Evolutionary conservation across 2,797 vertebrate genomes (phyloP).

Genomic region (Ceyx erithaca): DNA sequence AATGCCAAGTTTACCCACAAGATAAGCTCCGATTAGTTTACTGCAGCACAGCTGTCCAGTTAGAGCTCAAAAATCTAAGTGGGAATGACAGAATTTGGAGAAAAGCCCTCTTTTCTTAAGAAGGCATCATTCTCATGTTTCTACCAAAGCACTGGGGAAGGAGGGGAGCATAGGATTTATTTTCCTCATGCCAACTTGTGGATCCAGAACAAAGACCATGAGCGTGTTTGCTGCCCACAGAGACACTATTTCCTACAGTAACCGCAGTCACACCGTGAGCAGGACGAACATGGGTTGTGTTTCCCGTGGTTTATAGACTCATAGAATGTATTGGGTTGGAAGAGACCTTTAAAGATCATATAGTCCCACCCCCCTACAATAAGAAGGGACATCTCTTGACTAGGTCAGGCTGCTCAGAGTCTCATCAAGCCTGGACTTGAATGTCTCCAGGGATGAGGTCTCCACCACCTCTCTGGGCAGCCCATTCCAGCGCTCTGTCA

Average conservation of each 20-base stretch:
- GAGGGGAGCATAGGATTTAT: background rate
- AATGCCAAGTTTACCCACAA: background rate
- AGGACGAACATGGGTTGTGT: background rate
- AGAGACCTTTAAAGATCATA: background rate
- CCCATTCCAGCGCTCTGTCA: background rate
- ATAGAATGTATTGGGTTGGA: background rate
- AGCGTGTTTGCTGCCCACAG: background rate
- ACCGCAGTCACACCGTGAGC: rapidly evolving
- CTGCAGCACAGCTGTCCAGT: background rate
- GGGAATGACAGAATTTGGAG: background rate
- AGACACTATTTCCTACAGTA: background rate
- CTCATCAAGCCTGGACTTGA: background rate
- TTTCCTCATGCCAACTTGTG: background rate
- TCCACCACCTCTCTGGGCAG: background rate
- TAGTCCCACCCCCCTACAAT: background rate
- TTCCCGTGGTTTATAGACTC: background rate
- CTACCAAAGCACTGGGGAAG: background rate
- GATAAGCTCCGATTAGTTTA: background rate
- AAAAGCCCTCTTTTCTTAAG: background rate
- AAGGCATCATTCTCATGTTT: background rate
- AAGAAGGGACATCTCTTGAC: no score
- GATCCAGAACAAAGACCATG: rapidly evolving
- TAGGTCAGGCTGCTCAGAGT: background rate
- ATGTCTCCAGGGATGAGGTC: background rate
- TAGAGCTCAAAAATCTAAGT: background rate